phyloP scores from a whole-genome alignment of 2,888 invertebrate species.

The Philaethria dido region DNA sequence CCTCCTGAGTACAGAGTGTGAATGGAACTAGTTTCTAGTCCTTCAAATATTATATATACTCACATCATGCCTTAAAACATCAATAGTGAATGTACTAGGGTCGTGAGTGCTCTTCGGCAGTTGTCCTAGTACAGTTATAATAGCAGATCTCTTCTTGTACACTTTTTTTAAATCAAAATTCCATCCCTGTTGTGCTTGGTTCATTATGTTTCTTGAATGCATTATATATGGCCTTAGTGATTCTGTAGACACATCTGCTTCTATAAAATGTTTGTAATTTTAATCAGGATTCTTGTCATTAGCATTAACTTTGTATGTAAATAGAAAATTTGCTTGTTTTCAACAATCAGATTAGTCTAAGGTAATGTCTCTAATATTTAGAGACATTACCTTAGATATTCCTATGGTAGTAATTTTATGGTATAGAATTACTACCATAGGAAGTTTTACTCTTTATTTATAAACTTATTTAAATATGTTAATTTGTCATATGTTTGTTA shows the following conservation, averaged over 20 bases:
- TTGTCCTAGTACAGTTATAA: slow-evolving; percentile 31
- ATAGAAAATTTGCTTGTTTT: background rate
- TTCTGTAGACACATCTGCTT: slow-evolving; percentile 41
- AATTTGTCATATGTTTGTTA: too few relatives aligned
- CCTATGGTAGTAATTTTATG: too few relatives aligned
- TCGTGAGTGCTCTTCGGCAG: slow-evolving; percentile 64
- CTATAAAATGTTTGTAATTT: slow-evolving; percentile 40
- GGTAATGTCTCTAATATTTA: too few relatives aligned
- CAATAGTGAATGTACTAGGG: slow-evolving; percentile 63
- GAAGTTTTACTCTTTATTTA: too few relatives aligned
- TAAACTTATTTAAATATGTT: background rate
- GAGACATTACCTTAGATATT: too few relatives aligned
- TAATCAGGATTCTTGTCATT: background rate
- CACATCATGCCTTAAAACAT: slow-evolving; percentile 66
- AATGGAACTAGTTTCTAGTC: too few relatives aligned
- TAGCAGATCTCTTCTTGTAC: slow-evolving; percentile 31
- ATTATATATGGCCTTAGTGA: slow-evolving; percentile 40
- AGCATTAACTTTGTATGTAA: background rate
- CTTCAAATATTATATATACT: slow-evolving; percentile 49
- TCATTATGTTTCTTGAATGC: slow-evolving; percentile 50
- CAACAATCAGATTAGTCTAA: too few relatives aligned
- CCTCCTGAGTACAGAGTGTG: too few relatives aligned
- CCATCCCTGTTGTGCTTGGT: slow-evolving; percentile 40
- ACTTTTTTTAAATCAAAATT: slow-evolving; percentile 36
- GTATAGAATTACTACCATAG: too few relatives aligned